These are phyloP conservation scores for Drosophila kepulauana DNA, from an alignment of 1,140 invertebrate species.

Conservation along the genomic window DNA sequence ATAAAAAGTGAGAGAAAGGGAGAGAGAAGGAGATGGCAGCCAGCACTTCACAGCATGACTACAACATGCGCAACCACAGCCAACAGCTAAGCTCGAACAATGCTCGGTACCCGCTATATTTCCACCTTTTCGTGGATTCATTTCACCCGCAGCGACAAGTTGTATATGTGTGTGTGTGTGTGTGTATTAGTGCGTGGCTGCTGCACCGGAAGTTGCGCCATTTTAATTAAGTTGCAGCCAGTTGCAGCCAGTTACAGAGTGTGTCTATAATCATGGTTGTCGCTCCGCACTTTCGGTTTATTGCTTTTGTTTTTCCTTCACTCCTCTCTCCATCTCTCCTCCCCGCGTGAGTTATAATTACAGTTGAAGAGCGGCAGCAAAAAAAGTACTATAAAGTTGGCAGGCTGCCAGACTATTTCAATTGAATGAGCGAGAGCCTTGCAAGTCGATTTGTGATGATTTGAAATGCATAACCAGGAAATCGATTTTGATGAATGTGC, in stretches of 20 bases:
- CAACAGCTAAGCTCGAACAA: conserved; percentile 37
- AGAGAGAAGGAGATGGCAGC: background rate
- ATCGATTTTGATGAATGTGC: conserved; percentile 52
- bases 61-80: conserved; percentile 11
- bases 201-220: conserved; percentile 59
- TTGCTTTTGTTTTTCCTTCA: conserved; percentile 58
- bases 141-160: conserved; percentile 37
- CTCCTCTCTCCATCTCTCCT: background rate
- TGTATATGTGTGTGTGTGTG: background rate
- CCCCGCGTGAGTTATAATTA: conserved; percentile 66
- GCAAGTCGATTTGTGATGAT: conserved; percentile 24
- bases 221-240: conserved; percentile 75
- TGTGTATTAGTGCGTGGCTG: background rate
- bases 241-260: conserved; percentile 10
- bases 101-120: conserved; percentile 48
- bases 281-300: conserved; percentile 52
- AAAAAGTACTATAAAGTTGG: conserved; percentile 6
- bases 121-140: conserved; percentile 63
- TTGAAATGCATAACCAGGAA: conserved; percentile 60
- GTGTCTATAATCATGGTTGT: conserved; percentile 45
- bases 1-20: background rate
- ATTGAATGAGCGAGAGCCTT: conserved; percentile 38
- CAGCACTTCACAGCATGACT: conserved; percentile 2
- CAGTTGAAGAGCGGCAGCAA: conserved; percentile 14
- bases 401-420: conserved; percentile 49